Percentiles rank a stretch among this genome's conserved stretches.
phyloP scores from a whole-genome alignment of 2,797 vertebrate genomes.

The Phaenicophaeus curvirostris region DNA sequence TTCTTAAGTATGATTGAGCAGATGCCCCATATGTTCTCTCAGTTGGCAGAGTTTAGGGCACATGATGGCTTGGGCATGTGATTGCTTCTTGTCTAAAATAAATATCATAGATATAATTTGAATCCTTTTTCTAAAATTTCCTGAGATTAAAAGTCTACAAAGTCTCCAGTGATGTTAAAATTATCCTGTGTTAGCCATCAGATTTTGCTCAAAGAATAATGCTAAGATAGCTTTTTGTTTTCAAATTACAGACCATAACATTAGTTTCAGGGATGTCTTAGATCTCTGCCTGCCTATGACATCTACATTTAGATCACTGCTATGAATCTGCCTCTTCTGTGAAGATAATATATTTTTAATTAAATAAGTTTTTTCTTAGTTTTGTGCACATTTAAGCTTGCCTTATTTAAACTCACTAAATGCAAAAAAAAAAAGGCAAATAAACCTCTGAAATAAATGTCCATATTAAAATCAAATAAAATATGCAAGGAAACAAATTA shows the following conservation, averaged over 20 bases:
- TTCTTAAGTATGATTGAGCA: not conserved
- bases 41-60: not conserved
- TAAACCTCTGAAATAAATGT: not conserved
- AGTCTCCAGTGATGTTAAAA: not conserved
- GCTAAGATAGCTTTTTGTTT: not conserved
- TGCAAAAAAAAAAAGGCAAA: not conserved
- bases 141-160: not conserved
- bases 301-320: not conserved
- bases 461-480: not conserved
- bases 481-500: not conserved
- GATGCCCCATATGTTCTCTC: not conserved
- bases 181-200: not conserved
- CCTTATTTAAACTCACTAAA: not conserved
- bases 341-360: not conserved
- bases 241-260: not conserved
- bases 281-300: not conserved
- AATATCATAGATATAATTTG: fast-evolving
- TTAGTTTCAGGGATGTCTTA: not conserved
- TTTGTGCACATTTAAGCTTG: not conserved
- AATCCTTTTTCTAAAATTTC: not conserved
- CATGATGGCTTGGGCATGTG: not conserved
- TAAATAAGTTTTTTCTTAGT: not conserved
- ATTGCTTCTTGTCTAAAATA: not conserved
- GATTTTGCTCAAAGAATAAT: not conserved
- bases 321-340: not conserved